Percentiles rank a stretch among this genome's conserved stretches.
phyloP scores from a whole-genome alignment of 2,113 vertebrate genomes.

The Plecturocebus donacophilus region DNA sequence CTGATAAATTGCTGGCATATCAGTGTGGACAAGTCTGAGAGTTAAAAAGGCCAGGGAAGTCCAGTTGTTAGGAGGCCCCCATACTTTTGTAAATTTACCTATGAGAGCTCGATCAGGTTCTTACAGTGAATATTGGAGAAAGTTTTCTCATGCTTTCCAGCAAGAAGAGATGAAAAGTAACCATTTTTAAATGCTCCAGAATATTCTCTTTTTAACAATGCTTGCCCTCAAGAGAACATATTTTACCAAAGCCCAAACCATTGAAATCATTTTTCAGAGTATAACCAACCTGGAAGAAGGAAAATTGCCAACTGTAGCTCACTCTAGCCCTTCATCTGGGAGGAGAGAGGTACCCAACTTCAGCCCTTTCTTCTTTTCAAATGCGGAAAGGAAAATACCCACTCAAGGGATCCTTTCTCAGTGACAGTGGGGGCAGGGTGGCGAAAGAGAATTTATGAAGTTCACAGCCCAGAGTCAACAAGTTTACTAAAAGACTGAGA shows the following conservation, averaged over 20 bases:
- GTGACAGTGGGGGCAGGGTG: rapidly evolving
- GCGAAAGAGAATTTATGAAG: too few relatives aligned
- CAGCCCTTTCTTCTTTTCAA: neutral
- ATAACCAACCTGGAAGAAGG: neutral
- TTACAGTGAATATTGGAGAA: neutral
- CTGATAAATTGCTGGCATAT: neutral
- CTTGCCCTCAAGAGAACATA: neutral
- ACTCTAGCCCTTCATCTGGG: too few relatives aligned
- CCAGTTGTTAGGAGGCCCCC: rapidly evolving
- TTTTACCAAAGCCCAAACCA: neutral
- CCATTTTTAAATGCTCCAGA: neutral
- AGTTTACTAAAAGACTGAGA: neutral
- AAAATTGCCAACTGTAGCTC: neutral
- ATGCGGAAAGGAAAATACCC: neutral
- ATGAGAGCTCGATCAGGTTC: neutral
- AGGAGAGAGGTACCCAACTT: neutral
- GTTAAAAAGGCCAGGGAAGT: neutral
- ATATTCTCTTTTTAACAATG: neutral
- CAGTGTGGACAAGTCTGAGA: neutral
- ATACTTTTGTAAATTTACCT: neutral
- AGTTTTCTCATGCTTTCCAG: neutral
- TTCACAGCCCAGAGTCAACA: neutral
- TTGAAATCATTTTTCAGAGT: neutral
- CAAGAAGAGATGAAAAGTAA: neutral
- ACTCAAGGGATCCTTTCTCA: too few relatives aligned